Percentiles rank a stretch among this genome's conserved stretches.
These are phyloP conservation scores for Lates calcarifer DNA, from an alignment of 2,113 vertebrate species.

Conservation along the genomic window DNA sequence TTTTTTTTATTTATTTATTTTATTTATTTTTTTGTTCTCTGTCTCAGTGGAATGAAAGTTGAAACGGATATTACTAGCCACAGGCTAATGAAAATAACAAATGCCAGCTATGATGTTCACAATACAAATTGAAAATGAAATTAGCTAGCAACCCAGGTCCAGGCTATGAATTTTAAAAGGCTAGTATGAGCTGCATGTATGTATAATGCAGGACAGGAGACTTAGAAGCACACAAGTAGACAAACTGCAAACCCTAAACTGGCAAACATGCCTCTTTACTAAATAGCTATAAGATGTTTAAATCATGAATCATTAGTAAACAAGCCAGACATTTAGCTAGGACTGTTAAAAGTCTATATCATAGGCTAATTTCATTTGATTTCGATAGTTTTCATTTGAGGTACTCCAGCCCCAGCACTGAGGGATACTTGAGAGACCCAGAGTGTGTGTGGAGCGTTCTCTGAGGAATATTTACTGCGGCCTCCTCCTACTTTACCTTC, in stretches of 20 bases:
- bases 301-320: constrained; percentile 16
- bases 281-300: not conserved
- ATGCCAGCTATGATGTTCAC: constrained; percentile 42
- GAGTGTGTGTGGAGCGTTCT: not conserved
- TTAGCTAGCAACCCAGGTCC: constrained; percentile 35
- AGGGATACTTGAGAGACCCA: not conserved
- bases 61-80: constrained; percentile 52
- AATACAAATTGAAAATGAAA: constrained; percentile 67
- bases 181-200: constrained; percentile 6
- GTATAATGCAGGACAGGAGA: not conserved
- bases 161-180: constrained; percentile 47
- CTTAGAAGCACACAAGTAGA: not conserved
- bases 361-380: not conserved
- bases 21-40: constrained; percentile 37
- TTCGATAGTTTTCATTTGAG: constrained; percentile 10
- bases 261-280: not conserved
- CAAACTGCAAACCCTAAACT: not conserved
- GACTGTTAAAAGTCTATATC: not conserved
- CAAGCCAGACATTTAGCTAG: not conserved
- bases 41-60: constrained; percentile 34
- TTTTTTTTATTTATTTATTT: too few species aligned
- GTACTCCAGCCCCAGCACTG: not conserved
- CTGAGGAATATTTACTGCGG: constrained; percentile 22
- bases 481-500: constrained; percentile 12
- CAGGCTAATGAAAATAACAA: constrained; percentile 52